Conservation (phyloP, 1,140 invertebrate species). For the Halesus radiatus region DNA sequence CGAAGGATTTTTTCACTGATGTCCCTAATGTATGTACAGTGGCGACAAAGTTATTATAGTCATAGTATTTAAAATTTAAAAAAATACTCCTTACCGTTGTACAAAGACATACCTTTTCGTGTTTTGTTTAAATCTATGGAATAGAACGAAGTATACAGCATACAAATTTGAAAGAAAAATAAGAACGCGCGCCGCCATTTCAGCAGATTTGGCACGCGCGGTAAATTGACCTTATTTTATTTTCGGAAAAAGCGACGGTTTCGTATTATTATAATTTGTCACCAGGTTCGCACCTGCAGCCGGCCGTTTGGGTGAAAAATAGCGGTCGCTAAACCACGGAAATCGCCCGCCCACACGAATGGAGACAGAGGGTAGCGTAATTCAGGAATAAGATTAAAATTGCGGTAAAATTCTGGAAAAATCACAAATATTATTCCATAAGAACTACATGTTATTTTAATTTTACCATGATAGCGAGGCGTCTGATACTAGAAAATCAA, state of each 20-base stretch:
- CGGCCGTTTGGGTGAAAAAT: constrained; percentile 51
- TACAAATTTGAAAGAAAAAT: not conserved
- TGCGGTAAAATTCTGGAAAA: not conserved
- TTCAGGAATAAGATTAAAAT: not conserved
- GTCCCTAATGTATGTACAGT: too few species aligned
- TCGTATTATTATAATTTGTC: constrained; percentile 48
- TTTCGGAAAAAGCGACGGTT: constrained; percentile 22
- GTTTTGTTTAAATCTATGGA: not conserved
- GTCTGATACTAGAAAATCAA: not conserved
- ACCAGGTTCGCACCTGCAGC: constrained; percentile 50
- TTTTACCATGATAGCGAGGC: not conserved
- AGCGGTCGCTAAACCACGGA: constrained; percentile 44
- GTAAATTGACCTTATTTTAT: constrained; percentile 22
- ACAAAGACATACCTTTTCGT: not conserved
- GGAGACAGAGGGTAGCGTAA: not conserved
- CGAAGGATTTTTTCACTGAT: too few species aligned
- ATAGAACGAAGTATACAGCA: not conserved
- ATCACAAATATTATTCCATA: not conserved
- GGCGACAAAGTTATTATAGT: not conserved
- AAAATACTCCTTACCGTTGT: not conserved
- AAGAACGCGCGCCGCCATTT: constrained; percentile 12
- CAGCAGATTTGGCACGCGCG: not conserved
- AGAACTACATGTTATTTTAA: not conserved
- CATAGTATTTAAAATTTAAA: not conserved
- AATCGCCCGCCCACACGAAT: not conserved